Percentiles rank a stretch among this genome's conserved stretches.
phyloP scores from a whole-genome alignment of 2,888 invertebrate genomes.

The Acanthoscelides obtectus region DNA sequence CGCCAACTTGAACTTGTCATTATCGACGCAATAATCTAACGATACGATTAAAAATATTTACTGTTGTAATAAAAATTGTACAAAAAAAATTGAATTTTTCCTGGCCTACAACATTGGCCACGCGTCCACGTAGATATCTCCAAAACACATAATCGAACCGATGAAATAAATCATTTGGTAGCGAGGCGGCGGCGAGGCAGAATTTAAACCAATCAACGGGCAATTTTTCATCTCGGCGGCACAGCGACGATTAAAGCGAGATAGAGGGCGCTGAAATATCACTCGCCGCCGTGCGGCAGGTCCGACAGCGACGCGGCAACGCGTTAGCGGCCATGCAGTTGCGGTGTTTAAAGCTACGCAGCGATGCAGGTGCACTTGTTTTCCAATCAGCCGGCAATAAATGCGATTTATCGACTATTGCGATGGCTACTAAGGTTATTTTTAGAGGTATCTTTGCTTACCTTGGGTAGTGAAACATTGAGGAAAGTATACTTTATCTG shows the following conservation, averaged over 20 bases:
- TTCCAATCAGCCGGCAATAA: background rate
- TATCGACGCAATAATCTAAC: too few relatives aligned
- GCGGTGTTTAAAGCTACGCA: background rate
- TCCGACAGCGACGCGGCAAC: background rate
- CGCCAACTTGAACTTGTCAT: too few relatives aligned
- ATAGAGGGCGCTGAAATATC: background rate
- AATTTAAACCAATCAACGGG: background rate
- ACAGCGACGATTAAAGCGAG: background rate
- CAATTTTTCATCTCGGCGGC: background rate
- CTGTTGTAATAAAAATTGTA: too few relatives aligned
- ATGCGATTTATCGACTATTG: background rate
- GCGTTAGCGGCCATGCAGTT: background rate
- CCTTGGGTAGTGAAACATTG: too few relatives aligned
- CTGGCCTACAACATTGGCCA: background rate
- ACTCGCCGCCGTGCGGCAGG: background rate
- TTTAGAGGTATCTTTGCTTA: background rate
- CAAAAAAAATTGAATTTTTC: too few relatives aligned
- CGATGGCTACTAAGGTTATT: background rate
- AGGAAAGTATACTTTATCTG: too few relatives aligned
- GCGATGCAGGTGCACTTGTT: background rate
- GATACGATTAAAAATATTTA: too few relatives aligned
- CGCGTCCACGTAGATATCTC: background rate
- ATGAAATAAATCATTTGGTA: background rate
- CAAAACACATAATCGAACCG: background rate
- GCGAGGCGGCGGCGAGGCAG: background rate